Evolutionary conservation across 2,113 vertebrate species (phyloP).

Genomic region (Dasyurus viverrinus): DNA sequence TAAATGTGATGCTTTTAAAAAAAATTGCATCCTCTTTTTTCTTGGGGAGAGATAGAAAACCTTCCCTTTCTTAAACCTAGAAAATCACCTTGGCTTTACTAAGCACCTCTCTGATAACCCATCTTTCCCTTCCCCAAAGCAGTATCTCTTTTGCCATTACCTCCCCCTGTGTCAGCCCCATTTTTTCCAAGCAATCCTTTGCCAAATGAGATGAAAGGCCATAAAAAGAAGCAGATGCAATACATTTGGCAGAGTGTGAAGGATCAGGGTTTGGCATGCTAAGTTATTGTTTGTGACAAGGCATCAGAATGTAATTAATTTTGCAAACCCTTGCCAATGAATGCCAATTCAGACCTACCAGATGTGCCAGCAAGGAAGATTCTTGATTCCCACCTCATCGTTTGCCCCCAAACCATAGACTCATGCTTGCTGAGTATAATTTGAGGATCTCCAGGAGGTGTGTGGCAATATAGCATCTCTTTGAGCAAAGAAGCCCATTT

Average conservation of each 20-base stretch:
- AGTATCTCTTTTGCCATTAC: not conserved
- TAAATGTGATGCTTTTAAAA: not conserved
- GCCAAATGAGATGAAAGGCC: slow-evolving; percentile 75
- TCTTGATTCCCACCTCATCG: slow-evolving; percentile 58
- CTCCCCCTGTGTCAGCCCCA: slow-evolving; percentile 15
- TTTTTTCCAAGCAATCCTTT: slow-evolving; percentile 19
- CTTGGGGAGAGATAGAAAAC: not conserved
- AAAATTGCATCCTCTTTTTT: not conserved
- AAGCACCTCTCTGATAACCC: not conserved
- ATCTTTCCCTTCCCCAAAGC: not conserved
- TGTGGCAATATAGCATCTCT: slow-evolving; percentile 68
- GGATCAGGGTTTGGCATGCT: slow-evolving; percentile 72
- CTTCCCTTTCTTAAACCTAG: not conserved
- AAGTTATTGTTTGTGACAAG: slow-evolving; percentile 80
- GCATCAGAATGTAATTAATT: slow-evolving; percentile 81
- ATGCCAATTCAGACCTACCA: slow-evolving; percentile 75
- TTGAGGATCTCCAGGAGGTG: slow-evolving; percentile 67
- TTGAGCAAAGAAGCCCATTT: slow-evolving; percentile 68
- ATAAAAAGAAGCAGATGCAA: slow-evolving; percentile 79
- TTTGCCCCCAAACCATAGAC: slow-evolving; percentile 51
- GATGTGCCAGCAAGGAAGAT: slow-evolving; percentile 73
- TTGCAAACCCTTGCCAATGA: slow-evolving; percentile 75
- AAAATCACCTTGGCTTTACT: not conserved
- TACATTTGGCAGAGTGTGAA: slow-evolving; percentile 75
- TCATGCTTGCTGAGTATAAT: slow-evolving; percentile 71